Base-by-base conservation (phyloP, 2,888 invertebrate species). In the Agrochola macilenta region DNA sequence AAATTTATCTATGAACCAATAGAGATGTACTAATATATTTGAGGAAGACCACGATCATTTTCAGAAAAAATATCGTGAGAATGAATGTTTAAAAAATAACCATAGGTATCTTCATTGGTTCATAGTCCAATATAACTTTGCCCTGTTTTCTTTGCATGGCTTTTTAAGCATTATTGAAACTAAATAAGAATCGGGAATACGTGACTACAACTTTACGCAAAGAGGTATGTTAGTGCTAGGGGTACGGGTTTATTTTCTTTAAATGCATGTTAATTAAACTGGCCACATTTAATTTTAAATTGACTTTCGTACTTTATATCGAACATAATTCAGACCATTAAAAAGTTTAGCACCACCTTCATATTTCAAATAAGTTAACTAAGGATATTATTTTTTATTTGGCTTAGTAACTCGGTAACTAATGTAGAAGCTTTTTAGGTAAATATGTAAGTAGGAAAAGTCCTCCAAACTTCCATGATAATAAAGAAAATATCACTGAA, bases 181-280 rank as follows among this genome's bases (percentile, higher is more conserved):
- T 30, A 43, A 43, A 30, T 7, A 60, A 43, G 9, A 4, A 30
- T 60, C 20, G 30, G 46, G 11, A 65, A 12, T 35, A 61, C 2
- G 23, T 63, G 26, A 83, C 5, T 57, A 57, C 35, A 57, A 61
- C 11, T 17, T 61, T 63, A 49, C 11, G 12, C 3, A 54, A 20
- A 39, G 23, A 1, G 20, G n/a, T 52, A 52, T 78, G 49, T 68
- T 68, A 68, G 52, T 78, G 68, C 68, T 58, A 78, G 1, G 57
- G 61, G 68, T 68, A 68, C 30, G 14, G 20, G 43, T 66, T 46
- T 46, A 9, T 76, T 46, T 46, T 46, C 12, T 76, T 46, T n/a
- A n/a, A n/a, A 66, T 43, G 39, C 17, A 43, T 57, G 12, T 7
- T 8, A 65, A 52, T 52, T 5, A 75, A 64, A 52, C 14, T 49